Percentiles rank a stretch among this genome's conserved stretches.
Conservation (phyloP, 2,797 vertebrate species). For the Nyctibius grandis region DNA sequence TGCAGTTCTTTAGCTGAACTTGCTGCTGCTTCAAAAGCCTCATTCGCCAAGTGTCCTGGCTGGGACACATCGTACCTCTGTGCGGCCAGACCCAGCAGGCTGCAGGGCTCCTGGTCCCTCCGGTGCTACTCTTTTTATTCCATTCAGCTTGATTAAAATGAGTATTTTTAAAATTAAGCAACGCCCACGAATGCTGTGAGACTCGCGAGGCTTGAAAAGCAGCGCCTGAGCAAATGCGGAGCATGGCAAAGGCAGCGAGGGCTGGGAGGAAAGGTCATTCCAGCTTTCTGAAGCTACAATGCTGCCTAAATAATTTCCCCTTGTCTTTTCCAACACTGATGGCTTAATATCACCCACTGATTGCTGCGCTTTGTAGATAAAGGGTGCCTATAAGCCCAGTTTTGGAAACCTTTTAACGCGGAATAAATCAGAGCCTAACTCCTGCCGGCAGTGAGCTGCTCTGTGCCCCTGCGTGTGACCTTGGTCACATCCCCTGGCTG, state of each 20-base stretch:
- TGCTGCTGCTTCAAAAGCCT: neutral
- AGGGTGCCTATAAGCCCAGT: neutral
- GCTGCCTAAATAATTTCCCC: neutral
- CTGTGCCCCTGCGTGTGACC: neutral
- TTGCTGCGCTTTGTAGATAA: slow-evolving; percentile 34
- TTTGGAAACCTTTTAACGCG: neutral
- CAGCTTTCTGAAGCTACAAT: neutral
- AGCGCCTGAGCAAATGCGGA: neutral
- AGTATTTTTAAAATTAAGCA: slow-evolving; percentile 34
- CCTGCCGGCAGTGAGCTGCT: neutral
- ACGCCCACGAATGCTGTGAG: neutral
- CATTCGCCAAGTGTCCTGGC: neutral
- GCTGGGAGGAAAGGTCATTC: neutral
- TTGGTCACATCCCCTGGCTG: neutral
- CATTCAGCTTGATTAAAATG: slow-evolving; percentile 16
- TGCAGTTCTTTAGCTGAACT: neutral
- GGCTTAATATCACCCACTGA: neutral
- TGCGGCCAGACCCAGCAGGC: neutral
- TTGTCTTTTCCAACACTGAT: neutral
- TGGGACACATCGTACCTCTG: neutral
- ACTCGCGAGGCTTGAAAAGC: neutral
- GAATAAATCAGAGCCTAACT: slow-evolving; percentile 1
- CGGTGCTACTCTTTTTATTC: neutral
- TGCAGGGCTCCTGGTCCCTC: neutral
- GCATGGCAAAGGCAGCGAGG: neutral